Conservation (phyloP, 2,888 invertebrate genomes). For the Byasa hedistus region DNA sequence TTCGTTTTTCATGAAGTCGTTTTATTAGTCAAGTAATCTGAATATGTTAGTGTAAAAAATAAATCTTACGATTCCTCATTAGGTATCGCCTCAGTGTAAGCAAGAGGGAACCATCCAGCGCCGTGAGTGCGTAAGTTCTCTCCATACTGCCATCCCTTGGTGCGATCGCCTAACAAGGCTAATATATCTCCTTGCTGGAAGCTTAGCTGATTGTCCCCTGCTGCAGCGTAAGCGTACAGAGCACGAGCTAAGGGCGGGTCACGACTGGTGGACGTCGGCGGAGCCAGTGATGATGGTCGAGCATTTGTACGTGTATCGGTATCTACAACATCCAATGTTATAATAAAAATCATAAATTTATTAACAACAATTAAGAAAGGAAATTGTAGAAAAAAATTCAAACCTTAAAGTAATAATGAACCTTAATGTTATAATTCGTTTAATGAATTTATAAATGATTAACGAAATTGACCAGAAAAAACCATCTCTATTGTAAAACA, state of each 20-base stretch:
- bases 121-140: slow-evolving; percentile 94
- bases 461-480: too few species aligned
- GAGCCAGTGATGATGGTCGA: slow-evolving; percentile 84
- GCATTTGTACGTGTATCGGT: slow-evolving; percentile 63
- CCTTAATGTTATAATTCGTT: too few species aligned
- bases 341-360: too few species aligned
- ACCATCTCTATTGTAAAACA: too few species aligned
- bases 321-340: slow-evolving; percentile 42
- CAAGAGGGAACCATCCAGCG: slow-evolving; percentile 96
- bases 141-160: slow-evolving; percentile 98
- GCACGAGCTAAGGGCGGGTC: slow-evolving; percentile 91
- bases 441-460: too few species aligned
- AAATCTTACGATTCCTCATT: slow-evolving; percentile 82
- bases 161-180: slow-evolving; percentile 92
- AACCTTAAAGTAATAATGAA: too few species aligned
- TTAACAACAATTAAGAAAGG: too few species aligned
- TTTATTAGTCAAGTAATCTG: too few species aligned
- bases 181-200: slow-evolving; percentile 95
- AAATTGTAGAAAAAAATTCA: too few species aligned
- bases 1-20: too few species aligned
- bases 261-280: slow-evolving; percentile 77
- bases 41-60: not conserved
- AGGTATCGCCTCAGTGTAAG: slow-evolving; percentile 92
- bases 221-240: slow-evolving; percentile 92
- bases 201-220: slow-evolving; percentile 94